These are phyloP conservation scores for Nematolebias whitei DNA, from an alignment of 2,113 vertebrate species.

Conservation along the genomic window DNA sequence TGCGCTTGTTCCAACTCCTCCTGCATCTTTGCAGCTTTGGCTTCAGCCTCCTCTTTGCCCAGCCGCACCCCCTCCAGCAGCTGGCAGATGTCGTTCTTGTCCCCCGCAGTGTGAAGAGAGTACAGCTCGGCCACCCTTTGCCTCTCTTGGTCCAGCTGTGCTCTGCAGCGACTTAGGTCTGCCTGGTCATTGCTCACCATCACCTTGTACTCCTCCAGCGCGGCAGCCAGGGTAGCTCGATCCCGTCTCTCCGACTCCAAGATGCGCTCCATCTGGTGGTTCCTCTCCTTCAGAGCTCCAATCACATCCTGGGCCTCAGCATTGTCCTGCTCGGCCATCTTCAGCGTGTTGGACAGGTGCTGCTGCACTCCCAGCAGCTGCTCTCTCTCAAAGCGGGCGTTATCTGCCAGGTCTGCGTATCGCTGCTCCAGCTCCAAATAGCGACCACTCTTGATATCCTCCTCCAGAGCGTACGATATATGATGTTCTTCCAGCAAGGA, in stretches of 20 bases:
- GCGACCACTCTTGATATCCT: conserved; percentile 92
- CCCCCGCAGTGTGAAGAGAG: conserved; percentile 89
- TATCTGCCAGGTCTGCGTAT: conserved; percentile 90
- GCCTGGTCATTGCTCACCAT: conserved; percentile 86
- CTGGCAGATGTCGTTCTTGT: conserved; percentile 91
- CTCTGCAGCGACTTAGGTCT: conserved; percentile 87
- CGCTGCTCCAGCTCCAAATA: conserved; percentile 96
- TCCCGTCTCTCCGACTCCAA: conserved; percentile 90
- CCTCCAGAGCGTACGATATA: conserved; percentile 86
- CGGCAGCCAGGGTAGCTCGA: conserved; percentile 79
- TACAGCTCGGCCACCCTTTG: conserved; percentile 91
- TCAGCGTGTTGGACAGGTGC: conserved; percentile 93
- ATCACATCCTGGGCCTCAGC: conserved; percentile 95
- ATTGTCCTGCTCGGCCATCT: conserved; percentile 96
- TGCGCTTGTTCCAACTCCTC: conserved; percentile 88
- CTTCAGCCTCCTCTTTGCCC: conserved; percentile 92
- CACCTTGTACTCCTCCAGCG: conserved; percentile 88
- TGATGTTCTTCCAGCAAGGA: conserved; percentile 91
- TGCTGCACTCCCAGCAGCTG: conserved; percentile 95
- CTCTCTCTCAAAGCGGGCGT: conserved; percentile 90
- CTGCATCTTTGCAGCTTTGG: conserved; percentile 84
- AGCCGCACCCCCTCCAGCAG: conserved; percentile 88
- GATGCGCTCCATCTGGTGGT: conserved; percentile 92
- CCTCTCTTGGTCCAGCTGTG: conserved; percentile 91
- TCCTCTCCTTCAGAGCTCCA: conserved; percentile 88